Conservation (phyloP, 2,113 vertebrate species). For the Rattus norvegicus region GRCr8 NC_086020.1:161206501-161207000, state of each 20-base stretch:
- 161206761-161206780: not conserved
- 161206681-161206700: not conserved
- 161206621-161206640: not conserved
- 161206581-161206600: slow-evolving; percentile 27
- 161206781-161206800: slow-evolving; percentile 40
- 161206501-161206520: slow-evolving; percentile 51
- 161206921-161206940: slow-evolving; percentile 69
- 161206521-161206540: slow-evolving; percentile 15
- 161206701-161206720: not conserved
- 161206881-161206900: not conserved
- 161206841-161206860: slow-evolving; percentile 59
- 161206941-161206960: slow-evolving; percentile 50
- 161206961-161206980: slow-evolving; percentile 23
- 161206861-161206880: slow-evolving; percentile 50
- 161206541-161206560: slow-evolving; percentile 37
- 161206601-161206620: slow-evolving; percentile 55
- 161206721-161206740: not conserved
- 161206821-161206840: slow-evolving; percentile 63
- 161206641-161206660: slow-evolving; percentile 53
- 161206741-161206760: slow-evolving; percentile 19
- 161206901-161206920: not conserved
- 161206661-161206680: slow-evolving; percentile 45
- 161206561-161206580: not conserved
- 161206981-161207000: not conserved
- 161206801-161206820: slow-evolving; percentile 41